Evolutionary conservation across 2,888 invertebrate species (phyloP).

Genomic region (Melipona beecheii): DNA sequence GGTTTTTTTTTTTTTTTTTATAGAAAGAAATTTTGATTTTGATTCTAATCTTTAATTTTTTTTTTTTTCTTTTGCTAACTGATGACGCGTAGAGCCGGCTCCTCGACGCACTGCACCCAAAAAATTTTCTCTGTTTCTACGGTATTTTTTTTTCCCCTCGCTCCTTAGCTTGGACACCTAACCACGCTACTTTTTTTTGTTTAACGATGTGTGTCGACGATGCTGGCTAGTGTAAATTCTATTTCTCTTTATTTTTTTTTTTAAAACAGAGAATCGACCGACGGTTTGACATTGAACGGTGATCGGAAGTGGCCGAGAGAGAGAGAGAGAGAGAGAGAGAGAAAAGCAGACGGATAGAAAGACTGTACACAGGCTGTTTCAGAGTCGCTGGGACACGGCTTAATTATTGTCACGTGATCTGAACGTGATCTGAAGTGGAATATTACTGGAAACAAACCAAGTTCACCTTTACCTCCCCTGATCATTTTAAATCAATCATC

Average conservation of each 20-base stretch:
- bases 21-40: slow-evolving; percentile 18
- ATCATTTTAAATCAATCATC: too few relatives aligned
- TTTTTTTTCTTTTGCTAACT: slow-evolving; percentile 44
- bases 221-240: slow-evolving; percentile 13
- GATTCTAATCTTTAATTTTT: slow-evolving; percentile 5
- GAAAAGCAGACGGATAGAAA: slow-evolving; percentile 53
- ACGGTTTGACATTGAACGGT: slow-evolving; percentile 36
- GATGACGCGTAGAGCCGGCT: slow-evolving; percentile 62
- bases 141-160: slow-evolving; percentile 63
- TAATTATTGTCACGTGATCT: not conserved
- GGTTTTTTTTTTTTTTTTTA: slow-evolving; percentile 54
- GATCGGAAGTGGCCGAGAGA: slow-evolving; percentile 49
- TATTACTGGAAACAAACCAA: not conserved
- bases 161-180: slow-evolving; percentile 68
- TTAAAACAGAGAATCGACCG: slow-evolving; percentile 25
- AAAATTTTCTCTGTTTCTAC: slow-evolving; percentile 21
- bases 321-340: slow-evolving; percentile 55
- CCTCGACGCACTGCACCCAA: slow-evolving; percentile 72
- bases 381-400: not conserved
- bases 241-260: slow-evolving; percentile 1
- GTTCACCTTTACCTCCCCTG: too few relatives aligned
- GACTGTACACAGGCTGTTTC: slow-evolving; percentile 25
- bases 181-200: slow-evolving; percentile 21
- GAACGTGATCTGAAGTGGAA: not conserved
- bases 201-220: slow-evolving; percentile 30